Evolutionary conservation across 2,113 vertebrate species (phyloP), one percentile per base, ranked within the genome.

Genomic region (Nansenia antarctica): DNA sequence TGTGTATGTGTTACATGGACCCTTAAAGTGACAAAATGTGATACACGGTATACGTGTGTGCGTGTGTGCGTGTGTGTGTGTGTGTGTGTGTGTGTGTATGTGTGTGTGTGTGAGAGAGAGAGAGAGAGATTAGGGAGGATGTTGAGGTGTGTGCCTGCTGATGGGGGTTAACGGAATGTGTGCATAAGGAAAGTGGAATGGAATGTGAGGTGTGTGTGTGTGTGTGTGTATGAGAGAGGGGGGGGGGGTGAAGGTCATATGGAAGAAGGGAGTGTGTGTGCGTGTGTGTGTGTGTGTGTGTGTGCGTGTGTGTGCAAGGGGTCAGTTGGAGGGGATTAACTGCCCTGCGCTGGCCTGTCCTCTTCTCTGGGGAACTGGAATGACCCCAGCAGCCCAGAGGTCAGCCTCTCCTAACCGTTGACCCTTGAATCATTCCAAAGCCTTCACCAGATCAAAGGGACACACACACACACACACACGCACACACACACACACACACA

Each of bases 1-100:
- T 57, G 49, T 71, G 52, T 57, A 12, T 35, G 53, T 70, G 68
- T 70, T 45, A 45, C 42, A 45, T 45, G n/a, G n/a, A 45, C 42
- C 1, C 12, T 42, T 45, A 15, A 15, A 45, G 12, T 45, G 2
- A 45, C 42, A 45, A 45, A 9, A 39, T 61, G 39, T 31, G 18
- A 32, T 27, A 24, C 4, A 11, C 31, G 22, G 32, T n/a, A 20
- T 34, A 2, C 35, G 9, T 32, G 29, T 29, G 27, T 65, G 22
- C 26, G 24, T 47, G 24, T 45, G 24, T 30, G n/a, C 18, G 2
- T 42, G 37, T 42, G 37, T 4, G 37, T 37, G n/a, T 14, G 20
- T 9, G 32, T 24, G 35, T 15, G 39, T 69, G 42, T 49, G n/a
- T 62, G 58, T 61, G 27, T 49, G 58, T 27, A 15, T 55, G 9